Evolutionary conservation across 1,140 invertebrate genomes (phyloP), one percentile per base, ranked within the genome.

Genomic region (Drosophila kanapiae): DNA sequence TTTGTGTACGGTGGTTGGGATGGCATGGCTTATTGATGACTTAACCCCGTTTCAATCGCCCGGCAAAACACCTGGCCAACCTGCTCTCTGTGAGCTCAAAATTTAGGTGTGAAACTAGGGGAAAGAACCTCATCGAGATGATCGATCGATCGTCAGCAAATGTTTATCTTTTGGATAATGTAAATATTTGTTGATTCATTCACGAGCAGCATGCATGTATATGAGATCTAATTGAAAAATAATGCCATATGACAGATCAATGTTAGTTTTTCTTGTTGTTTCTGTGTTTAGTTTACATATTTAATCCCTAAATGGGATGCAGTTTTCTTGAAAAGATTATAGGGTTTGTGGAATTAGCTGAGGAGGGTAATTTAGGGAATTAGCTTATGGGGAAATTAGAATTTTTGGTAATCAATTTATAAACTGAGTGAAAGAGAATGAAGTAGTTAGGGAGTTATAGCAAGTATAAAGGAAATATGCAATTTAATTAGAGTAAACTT

Each of bases 1-100:
- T 88, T 90, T 90, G 81, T 80, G 53, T 86, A 71, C 60, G 59
- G 49, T 61, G 54, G 54, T 29, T 58, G 49, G n/a, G 23, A 59
- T 67, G 35, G 72, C 81, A 72, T 64, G 68, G 79, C 80, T 68
- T 81, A 90, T 88, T 88, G 85, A 88, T 88, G 85, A 90, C 85
- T 88, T 88, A 88, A 85, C 85, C 85, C 75, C 85, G 62, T 85
- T 88, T 77, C 80, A 48, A 51, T 78, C 76, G 65, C 54, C 51
- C 61, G 75, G 75, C n/a, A 78, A 78, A 83, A 78, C 76, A 68
- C 65, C 76, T 81, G 78, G 63, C 72, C 80, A 86, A 88, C 80
- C 85, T 84, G 81, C 72, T 75, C 72, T 62, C 42, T 37, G 49
- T 23, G 48, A 56, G 43, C 33, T 57, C 35, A n/a, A 16, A 42